Base-by-base conservation (phyloP, 2,797 vertebrate species). In the Tamandua tetradactyla region DNA sequence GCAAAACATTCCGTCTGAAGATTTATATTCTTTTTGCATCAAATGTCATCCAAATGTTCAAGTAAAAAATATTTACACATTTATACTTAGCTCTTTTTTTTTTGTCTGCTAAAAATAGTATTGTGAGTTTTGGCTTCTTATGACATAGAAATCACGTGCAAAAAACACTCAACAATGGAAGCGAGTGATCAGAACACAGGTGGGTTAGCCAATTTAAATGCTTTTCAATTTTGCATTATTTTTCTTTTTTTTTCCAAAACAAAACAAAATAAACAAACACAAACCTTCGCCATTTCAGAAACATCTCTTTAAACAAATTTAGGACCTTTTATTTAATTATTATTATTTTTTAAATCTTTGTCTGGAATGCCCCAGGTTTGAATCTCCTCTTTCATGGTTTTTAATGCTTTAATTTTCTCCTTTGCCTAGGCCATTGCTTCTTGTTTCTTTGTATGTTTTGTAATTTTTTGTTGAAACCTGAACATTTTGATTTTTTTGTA, bases 21-120 rank as follows among this genome's bases (percentile, higher is more conserved):
- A 98, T 94, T 97, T 96, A 98, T 96, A 97, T 92, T 97, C 96
- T 96, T 83, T 97, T 97, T 97, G 97, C 96, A 93, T 98, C 97
- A 97, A 97, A 96, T 90, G 98, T 97, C 98, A 93, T 93, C 98
- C 97, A 95, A 98, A 97, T 93, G 96, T 98, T 98, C 98, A 98
- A 98, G 98, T 98, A 97, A 98, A 98, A 98, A 98, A 98, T 98
- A 98, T 98, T 96, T 98, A 97, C 97, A 98, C 94, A 94, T 96
- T 98, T 97, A 96, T 97, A 96, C 95, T 96, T 94, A 72, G 94
- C 93, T 89, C 57, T 61, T 40, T 59, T 87, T 83, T 72, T 94
- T 97, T 96, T 49, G 94, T 98, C 97, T 97, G 97, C 98, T 98
- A 98, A 98, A 98, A 98, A 98, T 98, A 98, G 98, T 98, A 98